These are phyloP conservation scores for Lepus europaeus DNA, from an alignment of 2,113 vertebrate genomes.

Conservation along the genomic window DNA sequence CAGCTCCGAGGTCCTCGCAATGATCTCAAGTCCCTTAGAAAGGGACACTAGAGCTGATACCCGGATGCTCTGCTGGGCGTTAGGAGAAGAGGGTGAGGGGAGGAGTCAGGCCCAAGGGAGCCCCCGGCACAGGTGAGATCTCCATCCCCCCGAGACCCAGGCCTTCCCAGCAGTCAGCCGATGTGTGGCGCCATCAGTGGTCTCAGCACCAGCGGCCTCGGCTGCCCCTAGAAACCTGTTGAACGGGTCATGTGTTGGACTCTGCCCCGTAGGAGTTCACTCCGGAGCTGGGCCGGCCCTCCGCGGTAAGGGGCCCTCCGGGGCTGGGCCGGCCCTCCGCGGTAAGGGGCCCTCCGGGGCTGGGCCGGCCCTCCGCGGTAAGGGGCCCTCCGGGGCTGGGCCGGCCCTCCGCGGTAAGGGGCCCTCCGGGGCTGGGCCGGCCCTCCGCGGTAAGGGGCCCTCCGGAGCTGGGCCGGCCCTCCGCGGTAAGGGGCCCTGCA, in stretches of 20 bases:
- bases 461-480: no score
- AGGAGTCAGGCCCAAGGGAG: background rate
- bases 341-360: background rate
- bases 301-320: background rate
- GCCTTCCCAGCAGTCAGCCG: fast-evolving
- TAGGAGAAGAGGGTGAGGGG: background rate
- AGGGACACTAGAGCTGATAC: fast-evolving
- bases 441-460: background rate
- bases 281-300: no score
- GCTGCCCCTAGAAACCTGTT: fast-evolving
- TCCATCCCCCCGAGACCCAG: no score
- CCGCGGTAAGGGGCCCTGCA: no score
- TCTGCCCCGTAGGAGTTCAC: no score
- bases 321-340: no score
- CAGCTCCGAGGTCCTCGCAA: no score
- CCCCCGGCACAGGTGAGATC: fast-evolving
- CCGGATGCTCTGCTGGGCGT: fast-evolving
- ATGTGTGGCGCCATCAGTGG: fast-evolving
- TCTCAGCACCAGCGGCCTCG: fast-evolving
- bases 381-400: no score
- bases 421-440: background rate
- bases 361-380: no score
- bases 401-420: background rate
- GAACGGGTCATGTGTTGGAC: background rate
- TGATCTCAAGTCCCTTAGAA: background rate